Conservation (phyloP, 2,113 vertebrate species). For the Athene cunicularia region DNA sequence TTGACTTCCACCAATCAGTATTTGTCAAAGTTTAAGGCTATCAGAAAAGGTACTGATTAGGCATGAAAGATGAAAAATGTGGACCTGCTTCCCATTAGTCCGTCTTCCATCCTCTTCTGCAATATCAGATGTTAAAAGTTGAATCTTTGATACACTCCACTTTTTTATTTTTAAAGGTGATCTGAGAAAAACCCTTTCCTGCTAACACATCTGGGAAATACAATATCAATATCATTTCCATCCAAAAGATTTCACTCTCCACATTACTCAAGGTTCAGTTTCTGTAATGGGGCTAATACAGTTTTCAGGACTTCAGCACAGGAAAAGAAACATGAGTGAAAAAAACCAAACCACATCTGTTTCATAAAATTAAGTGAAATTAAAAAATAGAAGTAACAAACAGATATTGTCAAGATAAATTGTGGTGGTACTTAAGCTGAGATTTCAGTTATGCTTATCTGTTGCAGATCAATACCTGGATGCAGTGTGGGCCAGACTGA, state of each 20-base stretch:
- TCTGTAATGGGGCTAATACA: background rate
- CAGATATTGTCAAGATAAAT: background rate
- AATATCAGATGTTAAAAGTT: background rate
- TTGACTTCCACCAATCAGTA: background rate
- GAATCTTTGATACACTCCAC: background rate
- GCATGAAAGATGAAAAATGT: background rate
- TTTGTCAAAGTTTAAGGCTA: background rate
- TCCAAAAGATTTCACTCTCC: background rate
- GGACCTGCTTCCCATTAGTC: background rate
- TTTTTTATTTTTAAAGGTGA: background rate
- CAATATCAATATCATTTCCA: background rate
- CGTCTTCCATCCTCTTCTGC: background rate
- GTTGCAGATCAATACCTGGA: background rate
- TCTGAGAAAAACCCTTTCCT: background rate
- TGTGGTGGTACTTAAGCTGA: background rate
- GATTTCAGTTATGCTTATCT: background rate
- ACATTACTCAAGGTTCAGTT: fast-evolving
- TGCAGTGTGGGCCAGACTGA: background rate
- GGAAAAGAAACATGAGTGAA: background rate
- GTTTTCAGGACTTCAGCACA: background rate
- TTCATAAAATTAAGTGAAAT: background rate
- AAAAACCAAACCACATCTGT: fast-evolving
- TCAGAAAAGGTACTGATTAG: background rate
- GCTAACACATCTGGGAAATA: background rate
- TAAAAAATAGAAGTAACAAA: background rate